Conservation (phyloP, 53 echinoderm and acorn worm genomes). For the Astropecten irregularis region DNA sequence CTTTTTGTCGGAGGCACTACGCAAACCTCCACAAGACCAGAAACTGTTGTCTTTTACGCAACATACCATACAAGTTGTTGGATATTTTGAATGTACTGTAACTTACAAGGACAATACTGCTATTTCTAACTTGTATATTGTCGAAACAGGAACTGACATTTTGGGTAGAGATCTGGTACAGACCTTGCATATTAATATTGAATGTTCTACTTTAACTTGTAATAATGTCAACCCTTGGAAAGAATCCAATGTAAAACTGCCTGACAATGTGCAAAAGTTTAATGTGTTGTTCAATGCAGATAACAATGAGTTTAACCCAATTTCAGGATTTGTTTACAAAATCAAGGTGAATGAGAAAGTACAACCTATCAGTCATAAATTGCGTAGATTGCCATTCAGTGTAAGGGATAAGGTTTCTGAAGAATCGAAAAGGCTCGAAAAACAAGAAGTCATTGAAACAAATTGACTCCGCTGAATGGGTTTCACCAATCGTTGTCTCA, state of each 20-base stretch:
- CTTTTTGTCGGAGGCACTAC: background rate
- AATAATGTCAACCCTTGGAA: background rate
- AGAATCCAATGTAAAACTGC: too few relatives aligned
- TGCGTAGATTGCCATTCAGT: constrained; percentile 36
- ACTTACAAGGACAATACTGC: constrained; percentile 6
- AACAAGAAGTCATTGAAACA: constrained; percentile 67
- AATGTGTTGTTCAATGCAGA: background rate
- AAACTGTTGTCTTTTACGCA: background rate
- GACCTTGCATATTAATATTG: constrained; percentile 12
- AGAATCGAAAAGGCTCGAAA: constrained; percentile 62
- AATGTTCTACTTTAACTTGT: constrained; percentile 1
- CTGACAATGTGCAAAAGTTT: background rate
- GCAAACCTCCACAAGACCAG: too few relatives aligned
- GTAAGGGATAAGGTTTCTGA: constrained; percentile 53
- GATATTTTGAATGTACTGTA: constrained; percentile 36
- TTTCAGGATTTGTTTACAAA: constrained; percentile 5
- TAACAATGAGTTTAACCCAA: background rate
- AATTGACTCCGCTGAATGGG: constrained; percentile 65
- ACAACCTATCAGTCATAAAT: constrained; percentile 25
- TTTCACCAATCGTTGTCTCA: constrained; percentile 69
- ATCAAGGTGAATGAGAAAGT: too few relatives aligned
- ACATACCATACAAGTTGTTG: background rate
- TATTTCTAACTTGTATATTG: constrained; percentile 4
- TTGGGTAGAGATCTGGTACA: constrained; percentile 13
- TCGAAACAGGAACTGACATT: background rate